Base-by-base conservation (phyloP, 2,888 invertebrate genomes). In the Acanthoscelides obtectus region DNA sequence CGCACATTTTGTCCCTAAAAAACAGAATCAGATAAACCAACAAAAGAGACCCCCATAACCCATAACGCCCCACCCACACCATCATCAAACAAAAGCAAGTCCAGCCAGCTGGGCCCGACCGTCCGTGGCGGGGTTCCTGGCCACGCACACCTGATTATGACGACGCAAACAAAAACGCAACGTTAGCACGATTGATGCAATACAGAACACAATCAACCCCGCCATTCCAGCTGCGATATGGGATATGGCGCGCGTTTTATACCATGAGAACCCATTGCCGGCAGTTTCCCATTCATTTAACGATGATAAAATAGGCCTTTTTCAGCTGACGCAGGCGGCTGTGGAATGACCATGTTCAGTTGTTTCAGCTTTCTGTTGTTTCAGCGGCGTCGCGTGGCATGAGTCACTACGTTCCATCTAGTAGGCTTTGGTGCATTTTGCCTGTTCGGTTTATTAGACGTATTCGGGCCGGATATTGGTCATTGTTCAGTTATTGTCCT, bases 141-240 rank as follows among this genome's bases (percentile, higher is more conserved):
- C 8, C 45, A 45, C 45, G 45, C 45, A 45, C 45, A 45, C 45
- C 45, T 45, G 45, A 22, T 25, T 22, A 66, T 70, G 67, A 70
- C 63, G n/a, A 70, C 67, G 67, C 67, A 70, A 70, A 70, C 70
- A 70, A 66, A 70, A 67, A 25, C 25, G 67, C 20, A 70, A 17
- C 45, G 45, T 45, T 45, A 45, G 45, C 45, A 45, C 12, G 45
- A 45, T 45, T 45, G 45, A 45, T 45, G 45, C 45, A 45, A 45
- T 45, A n/a, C n/a, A n/a, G n/a, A n/a, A n/a, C n/a, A n/a, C n/a
- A 45, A 45, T 45, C 45, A 45, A 45, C 45, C 45, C 45, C 17
- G 45, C 63, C 66, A 66, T 22, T 12, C 70, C 70, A 70, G 67
- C 70, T 70, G 70, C 66, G 66, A 64, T 25, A 45, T 17, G 8